Percentiles rank a stretch among this genome's conserved stretches.
These are phyloP conservation scores for Ceratina japonica DNA, from an alignment of 1,140 invertebrate genomes.

Conservation along the genomic window DNA sequence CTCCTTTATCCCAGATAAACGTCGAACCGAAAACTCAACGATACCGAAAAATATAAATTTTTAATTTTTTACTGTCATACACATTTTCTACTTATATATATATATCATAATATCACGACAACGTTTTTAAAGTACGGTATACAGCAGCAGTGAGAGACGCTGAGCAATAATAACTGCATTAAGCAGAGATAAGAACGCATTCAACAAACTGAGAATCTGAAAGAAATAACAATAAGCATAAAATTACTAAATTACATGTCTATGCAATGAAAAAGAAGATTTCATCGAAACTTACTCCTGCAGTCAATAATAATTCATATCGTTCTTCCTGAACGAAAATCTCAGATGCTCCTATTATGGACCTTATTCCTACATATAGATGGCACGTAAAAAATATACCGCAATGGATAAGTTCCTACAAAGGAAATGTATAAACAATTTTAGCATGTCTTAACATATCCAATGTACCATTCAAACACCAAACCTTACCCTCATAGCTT, in stretches of 20 bases:
- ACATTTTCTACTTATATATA: no score
- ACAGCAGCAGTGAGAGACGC: no score
- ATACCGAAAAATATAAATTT: no score
- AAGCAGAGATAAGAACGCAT: conserved; percentile 85
- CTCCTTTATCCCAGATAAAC: no score
- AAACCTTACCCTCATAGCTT: conserved; percentile 90
- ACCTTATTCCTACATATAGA: conserved; percentile 83
- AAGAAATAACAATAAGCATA: conserved; percentile 67
- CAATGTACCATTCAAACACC: background rate
- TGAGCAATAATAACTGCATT: no score
- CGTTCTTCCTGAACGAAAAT: no score
- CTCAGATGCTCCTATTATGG: conserved; percentile 83
- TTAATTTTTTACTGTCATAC: no score
- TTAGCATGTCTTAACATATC: background rate
- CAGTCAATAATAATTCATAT: conserved; percentile 84
- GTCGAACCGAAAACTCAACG: no score
- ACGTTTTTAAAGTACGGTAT: no score
- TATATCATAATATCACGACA: no score
- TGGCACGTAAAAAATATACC: conserved; percentile 85
- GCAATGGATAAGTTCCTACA: conserved; percentile 90
- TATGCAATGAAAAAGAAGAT: background rate
- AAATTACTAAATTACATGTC: background rate
- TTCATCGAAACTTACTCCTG: conserved; percentile 81
- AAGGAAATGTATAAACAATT: conserved; percentile 42
- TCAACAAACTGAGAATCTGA: conserved; percentile 86